Conservation (phyloP, 2,888 invertebrate species). For the Hipparchia sbordonii region DNA sequence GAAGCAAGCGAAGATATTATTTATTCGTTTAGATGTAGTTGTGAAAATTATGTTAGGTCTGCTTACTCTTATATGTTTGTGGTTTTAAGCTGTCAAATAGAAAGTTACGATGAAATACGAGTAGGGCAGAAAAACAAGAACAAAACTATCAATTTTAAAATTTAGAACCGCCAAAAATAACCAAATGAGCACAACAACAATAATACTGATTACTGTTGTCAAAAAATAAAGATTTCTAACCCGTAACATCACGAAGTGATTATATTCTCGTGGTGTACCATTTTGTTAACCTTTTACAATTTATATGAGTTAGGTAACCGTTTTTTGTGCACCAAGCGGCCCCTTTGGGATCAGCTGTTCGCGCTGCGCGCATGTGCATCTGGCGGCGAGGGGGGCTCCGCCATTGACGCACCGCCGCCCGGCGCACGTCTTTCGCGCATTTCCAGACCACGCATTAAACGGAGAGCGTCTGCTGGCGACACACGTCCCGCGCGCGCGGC, state of each 20-base stretch:
- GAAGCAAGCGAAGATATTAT: no score
- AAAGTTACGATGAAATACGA: no score
- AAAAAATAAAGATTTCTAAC: conserved; percentile 17
- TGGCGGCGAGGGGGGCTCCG: conserved; percentile 57
- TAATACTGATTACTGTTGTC: neutral
- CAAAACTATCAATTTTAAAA: no score
- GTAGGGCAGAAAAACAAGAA: no score
- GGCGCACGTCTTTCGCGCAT: conserved; percentile 50
- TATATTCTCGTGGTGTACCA: neutral
- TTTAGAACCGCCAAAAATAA: no score
- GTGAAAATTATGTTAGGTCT: no score
- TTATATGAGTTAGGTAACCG: conserved; percentile 56
- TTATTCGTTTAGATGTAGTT: no score
- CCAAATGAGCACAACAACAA: no score
- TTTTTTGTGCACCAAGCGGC: conserved; percentile 51
- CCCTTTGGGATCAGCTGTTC: conserved; percentile 72
- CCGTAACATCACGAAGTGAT: neutral
- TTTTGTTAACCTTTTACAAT: conserved; percentile 43
- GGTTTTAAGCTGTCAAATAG: no score
- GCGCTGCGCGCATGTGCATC: conserved; percentile 80
- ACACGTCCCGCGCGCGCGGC: conserved; percentile 55
- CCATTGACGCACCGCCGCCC: conserved; percentile 53
- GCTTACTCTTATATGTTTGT: no score
- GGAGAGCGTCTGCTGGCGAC: conserved; percentile 51
- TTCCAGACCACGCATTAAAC: conserved; percentile 44